Evolutionary conservation across 2,113 vertebrate genomes (phyloP).

Genomic region (Chauna torquata): DNA sequence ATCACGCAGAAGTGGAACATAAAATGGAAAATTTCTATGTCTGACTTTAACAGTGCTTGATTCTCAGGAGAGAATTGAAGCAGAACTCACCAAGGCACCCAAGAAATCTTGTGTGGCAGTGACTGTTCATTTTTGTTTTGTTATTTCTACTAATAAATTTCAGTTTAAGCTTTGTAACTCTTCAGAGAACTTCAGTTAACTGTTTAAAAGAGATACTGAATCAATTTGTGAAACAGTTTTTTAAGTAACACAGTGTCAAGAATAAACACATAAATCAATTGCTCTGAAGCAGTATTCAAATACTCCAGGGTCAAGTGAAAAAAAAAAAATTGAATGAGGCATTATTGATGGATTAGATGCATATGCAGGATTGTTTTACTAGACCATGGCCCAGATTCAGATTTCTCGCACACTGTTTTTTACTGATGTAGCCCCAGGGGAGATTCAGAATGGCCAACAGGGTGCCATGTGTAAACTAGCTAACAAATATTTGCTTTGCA

Average conservation of each 20-base stretch:
- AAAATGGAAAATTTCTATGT: constrained; percentile 38
- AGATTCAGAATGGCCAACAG: neutral
- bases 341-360: neutral
- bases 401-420: neutral
- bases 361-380: neutral
- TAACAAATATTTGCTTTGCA: neutral
- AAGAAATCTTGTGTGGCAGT: neutral
- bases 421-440: neutral
- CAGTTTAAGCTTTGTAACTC: neutral
- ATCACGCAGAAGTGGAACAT: constrained; percentile 30
- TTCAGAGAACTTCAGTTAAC: neutral
- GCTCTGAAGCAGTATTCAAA: neutral
- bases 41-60: constrained; percentile 10
- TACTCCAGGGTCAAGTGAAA: accelerated
- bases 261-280: constrained; percentile 12
- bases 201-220: constrained; percentile 12
- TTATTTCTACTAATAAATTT: constrained; percentile 2
- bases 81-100: neutral
- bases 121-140: constrained; percentile 7
- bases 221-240: constrained; percentile 37
- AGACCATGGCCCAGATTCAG: neutral
- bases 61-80: constrained; percentile 5
- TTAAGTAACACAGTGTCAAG: neutral
- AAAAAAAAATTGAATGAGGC: neutral
- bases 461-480: neutral